Evolutionary conservation across 2,888 invertebrate species (phyloP), one percentile per base, ranked within the genome.

Genomic region (Leptothorax acervorum): DNA sequence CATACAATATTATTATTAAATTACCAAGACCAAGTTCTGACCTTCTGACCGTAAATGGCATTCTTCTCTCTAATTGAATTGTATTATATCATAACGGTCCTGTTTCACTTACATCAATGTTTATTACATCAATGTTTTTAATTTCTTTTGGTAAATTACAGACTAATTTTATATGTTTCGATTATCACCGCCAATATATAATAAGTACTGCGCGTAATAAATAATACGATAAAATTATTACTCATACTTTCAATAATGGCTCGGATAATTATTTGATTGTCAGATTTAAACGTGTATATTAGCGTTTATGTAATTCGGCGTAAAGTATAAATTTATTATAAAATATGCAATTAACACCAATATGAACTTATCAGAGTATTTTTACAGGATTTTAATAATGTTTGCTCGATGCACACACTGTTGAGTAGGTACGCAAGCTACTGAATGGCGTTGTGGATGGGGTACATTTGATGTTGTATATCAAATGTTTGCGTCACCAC

Each of bases 401-500:
- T 85, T 87, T 87, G 42, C 42, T 75, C 71, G 35, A 51, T 70
- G 15, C 15, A 60, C 42, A 63, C 75, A 62, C 62, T 66, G 70
- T 85, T 84, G 73, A 73, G 63, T 48, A 66, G 73, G 63, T 48
- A 66, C 70, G 79, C 45, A 70, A 85, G 42, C 71, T 71, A 79
- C 62, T 60, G 86, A 85, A 87, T 81, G 63, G 48, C 48, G 68
- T 71, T 74, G 73, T 3, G 70, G 75, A 76, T 28, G 31, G 57
- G 35, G 8, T 42, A 5, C 35, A 39, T 62, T 82, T 75, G 65
- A 81, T 35, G 55, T 83, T 74, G 51, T 23, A 79, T 86, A 79
- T 63, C 63, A 63, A 63, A 63, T 63, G 39, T 82, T 88, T 82
- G 88, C 87, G 84, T 85, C 73, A 85, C 63, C 39, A 83, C 76